Evolutionary conservation across 2,113 vertebrate species (phyloP).

Genomic region (Noctilio leporinus): DNA sequence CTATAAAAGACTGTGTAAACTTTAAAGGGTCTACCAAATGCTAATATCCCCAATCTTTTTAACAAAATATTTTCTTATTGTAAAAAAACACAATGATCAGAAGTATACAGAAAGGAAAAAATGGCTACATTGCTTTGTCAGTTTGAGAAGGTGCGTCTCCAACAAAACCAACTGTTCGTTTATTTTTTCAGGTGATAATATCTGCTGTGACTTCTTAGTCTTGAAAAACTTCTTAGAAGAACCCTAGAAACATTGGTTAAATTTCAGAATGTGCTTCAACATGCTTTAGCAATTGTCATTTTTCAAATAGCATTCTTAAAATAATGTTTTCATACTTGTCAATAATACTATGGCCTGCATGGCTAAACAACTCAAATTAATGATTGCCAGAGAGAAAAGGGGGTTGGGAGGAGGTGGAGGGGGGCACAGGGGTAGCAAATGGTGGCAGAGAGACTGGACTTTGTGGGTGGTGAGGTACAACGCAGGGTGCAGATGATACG

Average conservation of each 20-base stretch:
- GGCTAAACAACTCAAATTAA: neutral
- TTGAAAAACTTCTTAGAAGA: slow-evolving; percentile 44
- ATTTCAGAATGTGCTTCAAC: neutral
- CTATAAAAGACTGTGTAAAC: neutral
- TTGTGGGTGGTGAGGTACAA: neutral
- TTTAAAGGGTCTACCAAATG: slow-evolving; percentile 19
- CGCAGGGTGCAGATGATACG: no score
- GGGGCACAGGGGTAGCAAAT: neutral
- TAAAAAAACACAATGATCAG: slow-evolving; percentile 31
- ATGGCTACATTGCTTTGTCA: slow-evolving; percentile 74
- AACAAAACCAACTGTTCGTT: slow-evolving; percentile 82
- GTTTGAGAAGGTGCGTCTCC: slow-evolving; percentile 76
- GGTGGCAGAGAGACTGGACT: neutral
- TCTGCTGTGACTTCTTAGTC: slow-evolving; percentile 51
- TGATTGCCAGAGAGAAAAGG: neutral
- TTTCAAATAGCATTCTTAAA: slow-evolving; percentile 11
- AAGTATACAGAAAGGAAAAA: neutral
- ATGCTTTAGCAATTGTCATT: neutral
- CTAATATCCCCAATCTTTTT: slow-evolving; percentile 33
- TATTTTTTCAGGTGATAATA: slow-evolving; percentile 72
- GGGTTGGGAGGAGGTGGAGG: neutral
- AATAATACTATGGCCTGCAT: neutral
- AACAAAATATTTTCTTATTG: slow-evolving; percentile 23
- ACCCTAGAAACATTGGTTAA: slow-evolving; percentile 68
- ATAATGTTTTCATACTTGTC: neutral